Conservation (phyloP, 2,888 invertebrate genomes). For the Cyrtodaria siliqua region DNA sequence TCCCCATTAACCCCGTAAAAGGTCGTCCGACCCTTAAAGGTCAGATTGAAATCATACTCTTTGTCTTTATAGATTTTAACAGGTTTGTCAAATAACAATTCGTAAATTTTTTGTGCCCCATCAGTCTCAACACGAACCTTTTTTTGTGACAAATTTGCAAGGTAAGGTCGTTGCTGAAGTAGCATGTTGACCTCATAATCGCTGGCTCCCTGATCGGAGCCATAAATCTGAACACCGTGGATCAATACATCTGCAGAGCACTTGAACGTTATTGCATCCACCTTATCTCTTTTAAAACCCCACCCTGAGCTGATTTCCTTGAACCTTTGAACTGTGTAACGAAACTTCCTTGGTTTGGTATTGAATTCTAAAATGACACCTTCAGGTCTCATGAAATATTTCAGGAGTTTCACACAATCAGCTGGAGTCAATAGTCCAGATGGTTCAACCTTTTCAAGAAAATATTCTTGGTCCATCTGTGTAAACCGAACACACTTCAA, state of each 20-base stretch:
- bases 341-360: conserved; percentile 30
- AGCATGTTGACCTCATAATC: conserved; percentile 24
- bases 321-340: conserved; percentile 41
- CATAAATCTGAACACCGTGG: conserved; percentile 44
- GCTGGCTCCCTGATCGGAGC: conserved; percentile 30
- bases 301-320: conserved; percentile 29
- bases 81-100: conserved; percentile 36
- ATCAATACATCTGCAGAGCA: conserved; percentile 41
- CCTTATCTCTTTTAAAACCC: conserved; percentile 50
- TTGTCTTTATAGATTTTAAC: conserved; percentile 19
- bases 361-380: conserved; percentile 18
- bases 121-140: conserved; percentile 30
- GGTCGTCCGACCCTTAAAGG: conserved; percentile 40
- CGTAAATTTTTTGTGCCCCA: conserved; percentile 43
- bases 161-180: conserved; percentile 22
- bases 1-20: conserved; percentile 43
- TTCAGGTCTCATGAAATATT: conserved; percentile 41
- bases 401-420: conserved; percentile 81
- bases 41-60: conserved; percentile 22
- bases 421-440: conserved; percentile 45
- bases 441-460: conserved; percentile 54
- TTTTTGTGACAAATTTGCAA: conserved; percentile 10
- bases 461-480: conserved; percentile 52
- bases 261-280: conserved; percentile 40
- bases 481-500: conserved; percentile 65